A percentile compares a stretch with the other conserved stretches of the same genome.
phyloP scores from a whole-genome alignment of 2,797 vertebrate genomes.

The Tapera naevia region DNA sequence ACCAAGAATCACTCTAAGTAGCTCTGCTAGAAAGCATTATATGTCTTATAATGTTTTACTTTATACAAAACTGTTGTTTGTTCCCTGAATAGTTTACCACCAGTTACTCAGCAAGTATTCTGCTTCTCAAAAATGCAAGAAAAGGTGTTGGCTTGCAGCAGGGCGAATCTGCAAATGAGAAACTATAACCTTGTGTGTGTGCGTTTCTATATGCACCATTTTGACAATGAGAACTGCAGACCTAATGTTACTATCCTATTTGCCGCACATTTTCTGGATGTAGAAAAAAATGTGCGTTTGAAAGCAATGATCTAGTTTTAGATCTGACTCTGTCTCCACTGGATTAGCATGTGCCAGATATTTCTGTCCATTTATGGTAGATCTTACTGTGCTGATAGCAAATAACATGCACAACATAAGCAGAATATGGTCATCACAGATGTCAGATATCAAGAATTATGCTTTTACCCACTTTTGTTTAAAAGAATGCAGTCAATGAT shows the following conservation, averaged over 20 bases:
- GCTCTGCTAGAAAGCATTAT: neutral
- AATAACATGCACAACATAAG: neutral
- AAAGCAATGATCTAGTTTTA: neutral
- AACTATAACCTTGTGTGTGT: neutral
- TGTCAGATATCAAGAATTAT: neutral
- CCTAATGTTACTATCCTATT: neutral
- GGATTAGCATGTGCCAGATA: neutral
- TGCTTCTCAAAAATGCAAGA: neutral
- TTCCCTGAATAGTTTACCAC: neutral
- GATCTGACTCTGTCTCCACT: neutral
- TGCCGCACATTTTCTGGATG: neutral
- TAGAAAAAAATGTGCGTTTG: neutral
- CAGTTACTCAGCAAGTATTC: constrained; percentile 11
- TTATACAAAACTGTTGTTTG: neutral
- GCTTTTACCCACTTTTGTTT: neutral
- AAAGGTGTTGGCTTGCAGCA: neutral
- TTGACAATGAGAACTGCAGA: neutral
- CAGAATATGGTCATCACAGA: neutral
- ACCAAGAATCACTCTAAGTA: neutral
- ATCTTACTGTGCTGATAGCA: neutral
- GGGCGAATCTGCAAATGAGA: neutral
- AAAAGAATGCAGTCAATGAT: neutral
- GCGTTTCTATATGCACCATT: neutral
- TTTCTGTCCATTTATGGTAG: neutral
- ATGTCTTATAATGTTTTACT: neutral